phyloP scores from a whole-genome alignment of 2,113 vertebrate genomes.

The Labeo catla region DNA sequence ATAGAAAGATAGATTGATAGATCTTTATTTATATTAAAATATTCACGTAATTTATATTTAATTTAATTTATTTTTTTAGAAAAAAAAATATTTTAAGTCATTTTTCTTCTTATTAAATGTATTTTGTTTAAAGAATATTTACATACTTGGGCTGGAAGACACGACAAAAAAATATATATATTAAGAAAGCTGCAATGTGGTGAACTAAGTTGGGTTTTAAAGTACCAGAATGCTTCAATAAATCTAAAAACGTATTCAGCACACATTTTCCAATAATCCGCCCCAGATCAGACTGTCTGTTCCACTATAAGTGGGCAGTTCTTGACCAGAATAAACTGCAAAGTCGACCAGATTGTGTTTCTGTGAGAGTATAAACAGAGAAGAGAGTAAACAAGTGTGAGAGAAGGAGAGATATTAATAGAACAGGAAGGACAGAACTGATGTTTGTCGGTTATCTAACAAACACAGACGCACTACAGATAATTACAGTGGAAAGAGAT shows the following conservation, averaged over 20 bases:
- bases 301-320: neutral
- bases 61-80: too few relatives aligned
- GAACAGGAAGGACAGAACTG: neutral
- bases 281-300: neutral
- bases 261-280: neutral
- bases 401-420: slow-evolving; percentile 10
- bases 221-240: neutral
- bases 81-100: too few relatives aligned
- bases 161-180: too few relatives aligned
- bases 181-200: neutral
- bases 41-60: too few relatives aligned
- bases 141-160: too few relatives aligned
- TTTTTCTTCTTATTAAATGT: too few relatives aligned
- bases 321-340: neutral
- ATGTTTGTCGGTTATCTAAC: slow-evolving; percentile 17
- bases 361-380: neutral
- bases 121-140: too few relatives aligned
- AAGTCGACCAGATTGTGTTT: neutral
- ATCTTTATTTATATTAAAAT: too few relatives aligned
- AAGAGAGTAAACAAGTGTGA: neutral
- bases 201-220: neutral
- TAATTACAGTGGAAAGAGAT: slow-evolving; percentile 47
- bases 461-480: slow-evolving; percentile 1
- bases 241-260: neutral
- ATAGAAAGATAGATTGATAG: too few relatives aligned